These are phyloP conservation scores for Hydroisotoma schaefferi DNA, from an alignment of 2,888 invertebrate species.

Conservation along the genomic window DNA sequence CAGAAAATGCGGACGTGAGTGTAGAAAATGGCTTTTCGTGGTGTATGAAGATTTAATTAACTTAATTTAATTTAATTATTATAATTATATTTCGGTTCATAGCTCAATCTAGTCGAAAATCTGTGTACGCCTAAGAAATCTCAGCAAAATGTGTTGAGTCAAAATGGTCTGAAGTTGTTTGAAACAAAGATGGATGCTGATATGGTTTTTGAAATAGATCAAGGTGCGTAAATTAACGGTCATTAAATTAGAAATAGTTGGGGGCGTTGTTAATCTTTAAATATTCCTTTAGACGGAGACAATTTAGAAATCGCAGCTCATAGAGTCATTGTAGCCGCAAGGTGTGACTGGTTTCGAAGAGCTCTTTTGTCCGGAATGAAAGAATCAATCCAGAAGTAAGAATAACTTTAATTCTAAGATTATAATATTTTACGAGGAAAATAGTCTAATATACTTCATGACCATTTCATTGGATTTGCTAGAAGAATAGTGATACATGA, in stretches of 20 bases:
- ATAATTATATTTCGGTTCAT: slow-evolving; percentile 46
- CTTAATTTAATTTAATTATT: slow-evolving; percentile 4
- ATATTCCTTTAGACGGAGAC: slow-evolving; percentile 34
- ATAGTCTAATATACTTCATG: not conserved
- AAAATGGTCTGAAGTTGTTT: slow-evolving; percentile 59
- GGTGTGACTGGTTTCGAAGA: slow-evolving; percentile 67
- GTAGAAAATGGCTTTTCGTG: too few relatives aligned
- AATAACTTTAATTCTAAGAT: slow-evolving; percentile 10
- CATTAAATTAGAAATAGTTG: not conserved
- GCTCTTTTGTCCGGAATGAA: slow-evolving; percentile 68
- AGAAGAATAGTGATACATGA: slow-evolving; percentile 67
- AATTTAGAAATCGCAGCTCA: slow-evolving; percentile 55
- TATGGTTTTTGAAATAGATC: slow-evolving; percentile 61
- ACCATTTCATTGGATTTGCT: slow-evolving; percentile 46
- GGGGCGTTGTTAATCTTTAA: not conserved
- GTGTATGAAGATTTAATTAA: too few relatives aligned
- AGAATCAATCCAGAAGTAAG: slow-evolving; percentile 65
- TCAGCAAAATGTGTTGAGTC: slow-evolving; percentile 59
- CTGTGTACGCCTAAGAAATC: slow-evolving; percentile 62
- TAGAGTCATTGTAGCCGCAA: slow-evolving; percentile 63
- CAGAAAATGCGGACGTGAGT: too few relatives aligned
- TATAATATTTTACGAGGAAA: not conserved
- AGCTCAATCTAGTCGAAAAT: slow-evolving; percentile 61
- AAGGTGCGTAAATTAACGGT: slow-evolving; percentile 43
- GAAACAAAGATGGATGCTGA: slow-evolving; percentile 59